Base-by-base conservation (phyloP, 2,888 invertebrate species). In the Cheilosia vernalis region DNA sequence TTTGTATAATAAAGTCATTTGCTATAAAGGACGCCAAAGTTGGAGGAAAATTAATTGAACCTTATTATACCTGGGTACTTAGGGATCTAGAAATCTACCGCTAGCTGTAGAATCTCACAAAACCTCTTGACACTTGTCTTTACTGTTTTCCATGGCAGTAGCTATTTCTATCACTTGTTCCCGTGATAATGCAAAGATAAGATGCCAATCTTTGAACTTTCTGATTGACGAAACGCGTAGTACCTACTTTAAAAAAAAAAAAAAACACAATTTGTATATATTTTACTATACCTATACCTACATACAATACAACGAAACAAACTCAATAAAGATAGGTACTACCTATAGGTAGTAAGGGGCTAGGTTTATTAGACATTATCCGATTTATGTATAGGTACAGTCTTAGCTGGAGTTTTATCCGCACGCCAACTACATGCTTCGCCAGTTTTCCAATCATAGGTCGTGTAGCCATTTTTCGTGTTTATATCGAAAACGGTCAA, bases 161-260 rank as follows among this genome's bases (percentile, higher is more conserved):
- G 81, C 63, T 51, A 67, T 19, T 74, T 42, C 53, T 69, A 63
- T 76, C 63, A 76, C 58, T 47, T 77, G 78, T 83, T 67, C 49
- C 27, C 37, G 44, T 27, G 72, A 78, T 72, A 78, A 66, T 44
- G 49, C 30, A 24, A 33, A 55, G 72, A 72, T 78, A 78, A 83
- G 78, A 83, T 83, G 33, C 6, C 33, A 78, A 78, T 83, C 83
- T 63, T 40, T 55, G 6, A 53, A 66, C 70, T 51, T 19, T 60
- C 61, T 27, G 66, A 76, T 66, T 76, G 37, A 51, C 66, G 40
- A 40, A 66, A 13, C 42, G 58, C 58, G 66, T 58, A n/a, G n/a
- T n/a, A n/a, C n/a, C n/a, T n/a, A 42, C 40, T 66, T 66, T 58
- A 49, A 17, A 60, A 21, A 67, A 56, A 76, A 21, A 15, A 4